Evolutionary conservation across 2,888 invertebrate species (phyloP), one percentile per base, ranked within the genome.

Genomic region (Monochamus alternatus): DNA sequence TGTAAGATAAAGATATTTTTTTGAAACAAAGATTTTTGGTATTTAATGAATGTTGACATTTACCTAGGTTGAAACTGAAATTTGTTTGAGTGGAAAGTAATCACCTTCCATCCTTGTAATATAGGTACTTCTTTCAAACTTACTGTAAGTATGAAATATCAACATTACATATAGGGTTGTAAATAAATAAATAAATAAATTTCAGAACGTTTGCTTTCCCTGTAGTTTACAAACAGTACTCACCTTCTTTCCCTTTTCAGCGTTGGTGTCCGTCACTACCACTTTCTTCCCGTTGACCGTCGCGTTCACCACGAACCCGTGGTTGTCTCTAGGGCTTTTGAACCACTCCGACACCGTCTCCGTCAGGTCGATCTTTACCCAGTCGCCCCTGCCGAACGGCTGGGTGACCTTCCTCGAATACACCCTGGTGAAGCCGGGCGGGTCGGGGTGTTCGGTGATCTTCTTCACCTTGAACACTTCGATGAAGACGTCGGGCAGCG

Each of bases 311-410:
- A 95, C 92, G 83, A 97, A 93, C 58, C 95, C 96, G 83, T 94
- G 92, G 86, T 94, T 95, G 83, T 94, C 93, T 74, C 93, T 90
- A 3, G 94, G 94, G 86, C 93, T 91, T 80, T 93, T 93, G 87
- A 95, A 93, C 94, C 96, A 96, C 82, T 94, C 94, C 65, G 92
- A 91, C 51, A 96, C 93, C 89, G 95, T 92, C 63, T 92, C 92
- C 62, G 94, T 93, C 7, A 96, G 90, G 84, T 96, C 95, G 67
- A 96, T 89, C 32, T 71, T 68, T 79, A 95, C 89, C 95, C 95
- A 96, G 66, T 91, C 92, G 4, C 94, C 94, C 12, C 91, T 89
- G 85, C 93, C 90, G 85, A 91, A 85, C n/a, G 90, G 90, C 76
- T 91, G 88, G 52, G 88, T 88, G 78, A 91, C 88, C 81, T 90